These are phyloP conservation scores for Chydorus sphaericus DNA, from an alignment of 2,888 invertebrate species.

Conservation along the genomic window DNA sequence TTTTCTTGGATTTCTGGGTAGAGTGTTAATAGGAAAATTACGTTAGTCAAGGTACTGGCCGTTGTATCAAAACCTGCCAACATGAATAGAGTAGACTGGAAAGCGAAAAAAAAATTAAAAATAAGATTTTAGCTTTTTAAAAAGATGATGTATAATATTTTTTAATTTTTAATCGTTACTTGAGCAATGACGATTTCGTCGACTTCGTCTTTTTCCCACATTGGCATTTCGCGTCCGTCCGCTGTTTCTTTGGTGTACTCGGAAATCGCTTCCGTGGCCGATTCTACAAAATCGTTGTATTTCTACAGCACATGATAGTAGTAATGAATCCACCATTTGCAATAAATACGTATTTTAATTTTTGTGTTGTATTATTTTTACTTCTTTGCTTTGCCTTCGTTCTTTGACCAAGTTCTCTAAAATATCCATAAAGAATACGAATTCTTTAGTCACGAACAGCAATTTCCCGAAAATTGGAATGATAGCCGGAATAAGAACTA, in stretches of 20 bases:
- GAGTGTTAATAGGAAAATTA: slow-evolving; percentile 1
- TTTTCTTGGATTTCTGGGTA: slow-evolving; percentile 11
- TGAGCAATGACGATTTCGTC: slow-evolving; percentile 11
- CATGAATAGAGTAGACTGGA: slow-evolving; percentile 3
- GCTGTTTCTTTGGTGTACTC: background rate
- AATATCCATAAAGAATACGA: too few relatives aligned
- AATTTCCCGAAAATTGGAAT: background rate
- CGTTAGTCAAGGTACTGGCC: slow-evolving; percentile 11
- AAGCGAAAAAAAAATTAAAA: background rate
- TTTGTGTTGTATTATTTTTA: background rate
- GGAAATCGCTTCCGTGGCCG: background rate
- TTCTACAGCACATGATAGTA: background rate
- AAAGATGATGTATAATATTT: background rate
- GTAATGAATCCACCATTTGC: background rate
- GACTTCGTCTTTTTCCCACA: slow-evolving; percentile 7
- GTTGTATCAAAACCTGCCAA: slow-evolving; percentile 12
- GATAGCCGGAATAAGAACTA: too few relatives aligned
- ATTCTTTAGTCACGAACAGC: background rate
- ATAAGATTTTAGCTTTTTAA: too few relatives aligned
- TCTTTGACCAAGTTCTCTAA: too few relatives aligned
- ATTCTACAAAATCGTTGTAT: background rate
- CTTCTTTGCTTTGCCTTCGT: background rate
- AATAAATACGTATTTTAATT: too few relatives aligned
- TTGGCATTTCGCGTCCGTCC: background rate
- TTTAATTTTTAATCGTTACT: background rate